Base-by-base conservation (phyloP, 1,140 invertebrate genomes). In the Drosophila virilis region DNA sequence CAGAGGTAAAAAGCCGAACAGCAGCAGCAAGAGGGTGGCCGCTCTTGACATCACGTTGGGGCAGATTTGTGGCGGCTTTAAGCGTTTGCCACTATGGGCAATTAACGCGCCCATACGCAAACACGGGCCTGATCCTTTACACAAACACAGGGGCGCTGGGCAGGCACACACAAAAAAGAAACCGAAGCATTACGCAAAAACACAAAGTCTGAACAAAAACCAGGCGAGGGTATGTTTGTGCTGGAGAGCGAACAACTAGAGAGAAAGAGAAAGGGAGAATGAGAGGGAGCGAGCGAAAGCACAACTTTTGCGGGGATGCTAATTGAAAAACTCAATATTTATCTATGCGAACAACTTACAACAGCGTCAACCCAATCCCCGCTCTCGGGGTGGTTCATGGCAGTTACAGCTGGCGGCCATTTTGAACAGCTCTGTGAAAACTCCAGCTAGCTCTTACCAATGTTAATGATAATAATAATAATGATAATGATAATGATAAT, bases 321-420 rank as follows among this genome's bases (percentile, higher is more conserved):
- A 88, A 88, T 88, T 84, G 84, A 88, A 89, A 89, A 84, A 78
- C 80, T 77, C 84, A 88, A 88, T 88, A 89, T 88, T 88, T 88
- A 85, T 79, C 77, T 88, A 74, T 22, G 68, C 54, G 48, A 22
- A 35, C 65, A 68, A 65, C 54, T 72, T 61, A 43, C 48, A 42
- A 28, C 8, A 52, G 50, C 50, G 50, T 35, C 50, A 55, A 65
- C 22, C 46, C 66, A 77, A 57, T 68, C 57, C 62, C 57, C 62
- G 69, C 74, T 72, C 50, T 69, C 43, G 64, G 76, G 83, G 77
- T 88, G 77, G 61, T 71, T 73, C 12, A 8, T 64, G 52, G 46
- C 46, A 52, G 74, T 78, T 64, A 59, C 70, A 61, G 22, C 43
- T 54, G 43, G 55, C 84, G 22, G 84, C 84, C 84, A 88, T 88